phyloP scores from a whole-genome alignment of 2,797 vertebrate species.

The Oreochromis grahami region DNA sequence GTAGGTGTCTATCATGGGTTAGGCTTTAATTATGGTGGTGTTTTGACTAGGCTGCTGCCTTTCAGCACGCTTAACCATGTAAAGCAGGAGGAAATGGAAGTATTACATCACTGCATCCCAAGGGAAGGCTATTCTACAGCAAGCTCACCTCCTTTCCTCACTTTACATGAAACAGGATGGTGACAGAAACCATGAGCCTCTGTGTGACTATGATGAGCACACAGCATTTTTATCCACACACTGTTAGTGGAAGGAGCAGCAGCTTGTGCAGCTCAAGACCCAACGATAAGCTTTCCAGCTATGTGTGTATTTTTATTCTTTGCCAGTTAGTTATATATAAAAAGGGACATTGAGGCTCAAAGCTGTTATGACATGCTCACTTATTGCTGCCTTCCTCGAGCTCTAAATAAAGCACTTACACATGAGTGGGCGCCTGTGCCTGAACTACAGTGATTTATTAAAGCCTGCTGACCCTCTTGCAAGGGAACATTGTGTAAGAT shows the following conservation, averaged over 20 bases:
- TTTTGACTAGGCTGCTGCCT: background rate
- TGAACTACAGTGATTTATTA: constrained; percentile 31
- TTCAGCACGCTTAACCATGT: background rate
- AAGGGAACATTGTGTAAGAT: background rate
- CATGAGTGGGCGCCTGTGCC: constrained; percentile 12
- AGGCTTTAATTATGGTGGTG: background rate
- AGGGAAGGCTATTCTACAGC: constrained; percentile 3
- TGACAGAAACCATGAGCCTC: background rate
- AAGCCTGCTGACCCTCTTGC: background rate
- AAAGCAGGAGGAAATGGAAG: background rate
- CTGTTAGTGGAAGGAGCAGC: background rate
- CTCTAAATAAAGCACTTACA: constrained; percentile 43
- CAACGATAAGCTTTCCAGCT: background rate
- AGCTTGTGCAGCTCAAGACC: background rate
- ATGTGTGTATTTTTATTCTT: background rate
- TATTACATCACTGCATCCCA: constrained; percentile 30
- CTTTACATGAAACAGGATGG: background rate
- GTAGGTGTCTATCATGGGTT: background rate
- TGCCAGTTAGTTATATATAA: background rate
- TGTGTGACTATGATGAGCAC: background rate
- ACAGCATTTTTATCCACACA: background rate
- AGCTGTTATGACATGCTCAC: background rate
- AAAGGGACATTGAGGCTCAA: background rate
- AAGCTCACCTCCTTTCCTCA: constrained; percentile 8
- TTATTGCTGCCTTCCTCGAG: background rate